These are phyloP conservation scores for Hyperopisus bebe DNA, from an alignment of 2,113 vertebrate genomes.

Conservation along the genomic window DNA sequence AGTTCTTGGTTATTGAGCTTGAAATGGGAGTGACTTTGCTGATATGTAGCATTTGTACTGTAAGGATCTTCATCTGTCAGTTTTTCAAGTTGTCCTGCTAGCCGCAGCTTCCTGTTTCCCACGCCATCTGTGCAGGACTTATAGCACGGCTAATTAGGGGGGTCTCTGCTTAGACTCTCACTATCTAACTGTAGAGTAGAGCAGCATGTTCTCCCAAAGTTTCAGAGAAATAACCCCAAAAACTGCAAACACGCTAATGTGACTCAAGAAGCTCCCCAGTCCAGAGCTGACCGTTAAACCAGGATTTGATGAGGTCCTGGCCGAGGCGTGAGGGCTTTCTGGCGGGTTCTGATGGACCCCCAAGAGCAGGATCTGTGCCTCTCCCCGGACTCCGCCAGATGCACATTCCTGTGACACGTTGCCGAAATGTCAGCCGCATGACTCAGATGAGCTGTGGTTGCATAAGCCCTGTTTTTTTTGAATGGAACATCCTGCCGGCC, in stretches of 20 bases:
- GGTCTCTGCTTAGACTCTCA: slow-evolving; percentile 23
- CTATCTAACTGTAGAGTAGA: slow-evolving; percentile 39
- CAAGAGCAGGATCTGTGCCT: not conserved
- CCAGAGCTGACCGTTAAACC: not conserved
- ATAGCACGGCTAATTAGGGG: not conserved
- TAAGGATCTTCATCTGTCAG: slow-evolving; percentile 33
- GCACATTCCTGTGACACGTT: slow-evolving; percentile 36
- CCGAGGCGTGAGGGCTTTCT: not conserved
- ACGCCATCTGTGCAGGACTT: slow-evolving; percentile 35
- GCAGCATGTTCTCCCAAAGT: slow-evolving; percentile 26
- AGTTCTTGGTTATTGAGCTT: not conserved
- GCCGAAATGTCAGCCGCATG: slow-evolving; percentile 30
- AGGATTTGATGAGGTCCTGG: not conserved
- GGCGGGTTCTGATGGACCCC: not conserved
- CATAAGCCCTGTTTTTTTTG: slow-evolving; percentile 24
- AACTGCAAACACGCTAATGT: not conserved
- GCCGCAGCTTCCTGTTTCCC: slow-evolving; percentile 14
- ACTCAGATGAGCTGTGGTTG: slow-evolving; percentile 24
- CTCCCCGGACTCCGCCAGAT: slow-evolving; percentile 30
- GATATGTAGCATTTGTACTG: not conserved
- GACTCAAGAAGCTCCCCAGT: not conserved
- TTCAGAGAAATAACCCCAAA: slow-evolving; percentile 27
- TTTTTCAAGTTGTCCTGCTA: slow-evolving; percentile 33
- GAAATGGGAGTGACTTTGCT: not conserved
- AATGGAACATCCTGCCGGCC: not conserved